Conservation (phyloP, 2,113 vertebrate species). For the Aspidoscelis tigris region DNA sequence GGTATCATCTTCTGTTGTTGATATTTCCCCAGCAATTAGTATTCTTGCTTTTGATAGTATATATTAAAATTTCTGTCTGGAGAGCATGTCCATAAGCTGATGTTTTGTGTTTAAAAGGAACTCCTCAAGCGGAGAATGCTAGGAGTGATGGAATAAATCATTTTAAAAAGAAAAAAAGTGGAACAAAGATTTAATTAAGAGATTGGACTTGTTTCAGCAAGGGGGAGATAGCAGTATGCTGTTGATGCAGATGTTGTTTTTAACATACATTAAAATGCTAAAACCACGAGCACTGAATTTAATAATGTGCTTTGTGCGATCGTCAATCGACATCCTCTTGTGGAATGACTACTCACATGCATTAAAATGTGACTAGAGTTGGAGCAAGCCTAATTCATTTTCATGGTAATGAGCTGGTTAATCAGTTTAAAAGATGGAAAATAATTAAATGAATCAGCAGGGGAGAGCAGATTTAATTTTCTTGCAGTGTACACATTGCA, state of each 20-base stretch:
- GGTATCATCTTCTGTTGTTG: no score
- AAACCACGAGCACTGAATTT: not conserved
- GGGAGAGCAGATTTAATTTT: not conserved
- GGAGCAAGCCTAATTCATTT: not conserved
- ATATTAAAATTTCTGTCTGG: no score
- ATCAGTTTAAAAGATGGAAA: conserved; percentile 15
- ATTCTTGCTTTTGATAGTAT: no score
- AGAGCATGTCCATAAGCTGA: no score
- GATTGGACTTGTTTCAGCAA: not conserved
- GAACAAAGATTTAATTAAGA: not conserved
- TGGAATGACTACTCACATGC: not conserved
- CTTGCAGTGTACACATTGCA: not conserved
- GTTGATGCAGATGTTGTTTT: not conserved
- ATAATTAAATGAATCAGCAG: not conserved
- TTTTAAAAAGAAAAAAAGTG: not conserved
- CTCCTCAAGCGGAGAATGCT: no score
- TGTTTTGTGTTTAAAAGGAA: no score
- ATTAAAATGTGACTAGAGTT: not conserved
- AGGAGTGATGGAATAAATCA: no score
- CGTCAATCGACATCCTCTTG: not conserved
- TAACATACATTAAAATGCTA: no score
- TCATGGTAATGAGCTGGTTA: not conserved
- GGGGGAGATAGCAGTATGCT: not conserved
- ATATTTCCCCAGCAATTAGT: not conserved
- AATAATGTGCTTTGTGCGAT: not conserved